Conservation (phyloP, 2,888 invertebrate species). For the Eilema caniola region DNA sequence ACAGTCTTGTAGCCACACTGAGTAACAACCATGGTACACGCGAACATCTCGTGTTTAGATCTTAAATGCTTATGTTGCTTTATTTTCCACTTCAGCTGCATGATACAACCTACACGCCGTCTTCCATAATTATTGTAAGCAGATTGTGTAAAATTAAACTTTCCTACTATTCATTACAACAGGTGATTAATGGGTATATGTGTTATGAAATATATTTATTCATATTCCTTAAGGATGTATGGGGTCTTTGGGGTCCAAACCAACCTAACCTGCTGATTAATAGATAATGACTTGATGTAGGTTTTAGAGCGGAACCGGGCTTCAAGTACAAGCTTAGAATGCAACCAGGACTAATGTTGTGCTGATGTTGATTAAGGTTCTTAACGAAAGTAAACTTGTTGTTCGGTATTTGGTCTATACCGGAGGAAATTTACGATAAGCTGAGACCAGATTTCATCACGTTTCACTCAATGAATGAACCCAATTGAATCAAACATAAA, state of each 20-base stretch:
- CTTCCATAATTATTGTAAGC: neutral
- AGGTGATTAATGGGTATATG: neutral
- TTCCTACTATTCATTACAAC: neutral
- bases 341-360: neutral
- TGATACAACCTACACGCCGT: neutral
- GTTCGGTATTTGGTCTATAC: no score
- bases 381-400: no score
- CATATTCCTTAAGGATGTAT: no score
- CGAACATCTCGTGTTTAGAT: conserved; percentile 9
- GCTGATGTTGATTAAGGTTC: no score
- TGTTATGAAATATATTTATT: no score
- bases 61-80: conserved; percentile 6
- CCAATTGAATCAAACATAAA: neutral
- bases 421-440: neutral
- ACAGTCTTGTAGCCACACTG: neutral
- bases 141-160: neutral
- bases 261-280: no score
- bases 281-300: no score
- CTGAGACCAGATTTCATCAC: neutral
- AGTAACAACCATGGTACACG: neutral
- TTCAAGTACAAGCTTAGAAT: neutral
- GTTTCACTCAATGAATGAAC: no score
- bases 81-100: conserved; percentile 1
- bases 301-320: neutral
- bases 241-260: no score